Conservation (phyloP, 2,888 invertebrate genomes). For the Hydriomena furcata region DNA sequence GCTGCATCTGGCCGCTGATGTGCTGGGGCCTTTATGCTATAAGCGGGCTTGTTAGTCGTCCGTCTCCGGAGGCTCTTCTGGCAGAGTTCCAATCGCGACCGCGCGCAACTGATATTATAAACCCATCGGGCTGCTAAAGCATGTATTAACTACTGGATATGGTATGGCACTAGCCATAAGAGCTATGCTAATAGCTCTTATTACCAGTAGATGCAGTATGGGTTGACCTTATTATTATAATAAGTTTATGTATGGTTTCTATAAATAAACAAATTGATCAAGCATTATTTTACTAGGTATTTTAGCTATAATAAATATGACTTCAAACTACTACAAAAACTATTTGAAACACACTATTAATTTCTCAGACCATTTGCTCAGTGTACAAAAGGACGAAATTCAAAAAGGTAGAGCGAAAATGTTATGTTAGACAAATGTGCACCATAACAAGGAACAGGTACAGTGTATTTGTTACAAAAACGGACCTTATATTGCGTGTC, state of each 20-base stretch:
- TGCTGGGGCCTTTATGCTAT: conserved; percentile 14
- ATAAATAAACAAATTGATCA: no score
- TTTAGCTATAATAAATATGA: no score
- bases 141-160: conserved; percentile 9
- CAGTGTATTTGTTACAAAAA: conserved; percentile 19
- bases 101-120: conserved; percentile 21
- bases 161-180: not conserved
- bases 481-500: conserved; percentile 24
- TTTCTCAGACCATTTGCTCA: not conserved
- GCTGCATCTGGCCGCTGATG: conserved; percentile 1
- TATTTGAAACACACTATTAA: not conserved
- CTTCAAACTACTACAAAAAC: no score
- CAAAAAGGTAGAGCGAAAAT: conserved; percentile 8
- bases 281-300: no score
- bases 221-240: not conserved
- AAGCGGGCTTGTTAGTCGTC: conserved; percentile 22
- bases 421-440: conserved; percentile 9
- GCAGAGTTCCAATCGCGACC: conserved; percentile 25
- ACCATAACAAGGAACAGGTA: conserved; percentile 13
- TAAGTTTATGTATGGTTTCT: no score
- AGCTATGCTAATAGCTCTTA: no score
- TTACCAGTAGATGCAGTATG: no score
- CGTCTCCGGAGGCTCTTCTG: conserved; percentile 23
- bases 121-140: conserved; percentile 20
- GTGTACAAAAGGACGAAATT: not conserved